Evolutionary conservation across 2,113 vertebrate genomes (phyloP).

Genomic region (Helogale parvula): DNA sequence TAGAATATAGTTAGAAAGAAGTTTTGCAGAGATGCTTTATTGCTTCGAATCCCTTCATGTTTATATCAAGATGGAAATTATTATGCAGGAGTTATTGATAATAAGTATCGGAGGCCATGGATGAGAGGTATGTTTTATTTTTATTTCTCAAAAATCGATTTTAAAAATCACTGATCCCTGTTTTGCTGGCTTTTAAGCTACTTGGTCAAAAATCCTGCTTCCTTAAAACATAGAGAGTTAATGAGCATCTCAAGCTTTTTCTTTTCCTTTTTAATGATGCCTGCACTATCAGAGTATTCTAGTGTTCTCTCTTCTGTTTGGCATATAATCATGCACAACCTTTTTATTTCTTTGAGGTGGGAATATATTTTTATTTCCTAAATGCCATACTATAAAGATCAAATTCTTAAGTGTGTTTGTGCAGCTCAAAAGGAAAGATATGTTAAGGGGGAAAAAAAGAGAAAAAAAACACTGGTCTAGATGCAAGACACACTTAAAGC

Average conservation of each 20-base stretch:
- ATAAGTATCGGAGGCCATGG: slow-evolving; percentile 87
- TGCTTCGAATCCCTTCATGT: slow-evolving; percentile 83
- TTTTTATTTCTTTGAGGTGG: slow-evolving; percentile 88
- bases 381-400: slow-evolving; percentile 91
- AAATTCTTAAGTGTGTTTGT: slow-evolving; percentile 92
- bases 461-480: slow-evolving; percentile 93
- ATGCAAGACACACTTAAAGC: slow-evolving; percentile 94
- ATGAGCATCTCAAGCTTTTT: slow-evolving; percentile 88
- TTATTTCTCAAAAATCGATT: slow-evolving; percentile 43
- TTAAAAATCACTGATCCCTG: slow-evolving; percentile 83
- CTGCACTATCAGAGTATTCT: slow-evolving; percentile 92
- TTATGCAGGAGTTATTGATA: slow-evolving; percentile 76
- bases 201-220: slow-evolving; percentile 88
- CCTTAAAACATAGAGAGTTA: slow-evolving; percentile 88
- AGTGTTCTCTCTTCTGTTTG: slow-evolving; percentile 84
- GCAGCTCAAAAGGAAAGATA: slow-evolving; percentile 92
- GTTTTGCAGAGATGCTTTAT: slow-evolving; percentile 81
- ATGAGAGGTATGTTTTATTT: slow-evolving; percentile 83
- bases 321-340: slow-evolving; percentile 91
- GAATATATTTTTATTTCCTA: slow-evolving; percentile 91
- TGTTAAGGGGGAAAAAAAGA: slow-evolving; percentile 86
- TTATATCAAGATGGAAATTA: slow-evolving; percentile 82
- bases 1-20: slow-evolving; percentile 84
- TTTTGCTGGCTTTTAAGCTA: slow-evolving; percentile 90
- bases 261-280: slow-evolving; percentile 89